Evolutionary conservation across 2,888 invertebrate species (phyloP).

Genomic region (Drymonia ruficornis): DNA sequence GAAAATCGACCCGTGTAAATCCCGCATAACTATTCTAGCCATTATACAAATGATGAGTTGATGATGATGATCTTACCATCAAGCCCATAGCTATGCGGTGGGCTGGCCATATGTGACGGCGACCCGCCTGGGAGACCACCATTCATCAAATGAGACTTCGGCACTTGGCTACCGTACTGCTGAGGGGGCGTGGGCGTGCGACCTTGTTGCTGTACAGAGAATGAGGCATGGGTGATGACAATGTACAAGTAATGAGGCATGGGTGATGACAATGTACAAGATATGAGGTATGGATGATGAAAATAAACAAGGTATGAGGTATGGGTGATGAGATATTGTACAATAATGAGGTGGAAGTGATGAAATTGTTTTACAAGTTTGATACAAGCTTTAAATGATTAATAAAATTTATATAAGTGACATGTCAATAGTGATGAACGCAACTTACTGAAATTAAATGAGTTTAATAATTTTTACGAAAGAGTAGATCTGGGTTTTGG

Average conservation of each 20-base stretch:
- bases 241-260: not conserved
- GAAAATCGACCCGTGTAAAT: too few relatives aligned
- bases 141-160: slow-evolving; percentile 62
- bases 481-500: too few relatives aligned
- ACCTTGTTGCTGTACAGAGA: slow-evolving; percentile 59
- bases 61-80: slow-evolving; percentile 59
- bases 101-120: slow-evolving; percentile 65
- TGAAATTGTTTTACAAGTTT: not conserved
- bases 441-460: not conserved
- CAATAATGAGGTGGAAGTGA: not conserved
- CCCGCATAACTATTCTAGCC: too few relatives aligned
- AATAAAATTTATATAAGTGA: not conserved
- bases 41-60: not conserved
- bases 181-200: slow-evolving; percentile 77
- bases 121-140: slow-evolving; percentile 57
- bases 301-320: not conserved
- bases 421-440: not conserved
- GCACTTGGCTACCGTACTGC: slow-evolving; percentile 61
- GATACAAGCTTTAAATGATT: too few relatives aligned
- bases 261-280: not conserved
- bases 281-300: not conserved
- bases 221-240: not conserved
- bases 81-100: slow-evolving; percentile 68
- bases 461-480: too few relatives aligned
- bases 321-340: not conserved